Evolutionary conservation across 2,113 vertebrate genomes (phyloP).

Genomic region (Benitochromis conjunctus): DNA sequence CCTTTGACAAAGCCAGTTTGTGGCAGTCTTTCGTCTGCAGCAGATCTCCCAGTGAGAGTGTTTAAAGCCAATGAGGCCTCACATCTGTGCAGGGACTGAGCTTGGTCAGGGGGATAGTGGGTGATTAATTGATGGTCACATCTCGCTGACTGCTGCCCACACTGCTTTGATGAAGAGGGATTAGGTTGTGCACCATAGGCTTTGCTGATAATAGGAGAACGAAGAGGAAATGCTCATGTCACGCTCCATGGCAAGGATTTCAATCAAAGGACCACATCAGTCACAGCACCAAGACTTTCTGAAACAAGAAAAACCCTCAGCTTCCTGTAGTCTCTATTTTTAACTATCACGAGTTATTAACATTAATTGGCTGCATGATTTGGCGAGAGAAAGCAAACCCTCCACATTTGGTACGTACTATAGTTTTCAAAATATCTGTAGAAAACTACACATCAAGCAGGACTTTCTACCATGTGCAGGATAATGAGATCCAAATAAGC

Average conservation of each 20-base stretch:
- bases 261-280: conserved; percentile 66
- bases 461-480: neutral
- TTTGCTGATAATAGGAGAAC: conserved; percentile 74
- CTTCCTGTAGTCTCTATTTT: conserved; percentile 3
- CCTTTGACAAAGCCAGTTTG: conserved; percentile 56
- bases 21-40: conserved; percentile 46
- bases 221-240: conserved; percentile 70
- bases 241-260: conserved; percentile 69
- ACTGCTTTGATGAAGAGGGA: conserved; percentile 80
- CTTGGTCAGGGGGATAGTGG: conserved; percentile 60
- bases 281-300: conserved; percentile 44
- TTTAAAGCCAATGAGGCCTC: conserved; percentile 66
- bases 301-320: conserved; percentile 33
- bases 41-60: conserved; percentile 63
- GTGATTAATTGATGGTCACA: conserved; percentile 79
- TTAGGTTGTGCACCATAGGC: conserved; percentile 73
- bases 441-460: neutral
- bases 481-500: neutral
- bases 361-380: conserved; percentile 5
- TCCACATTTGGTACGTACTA: neutral
- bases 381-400: neutral
- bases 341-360: neutral
- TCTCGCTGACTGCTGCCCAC: conserved; percentile 73
- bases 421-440: neutral
- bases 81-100: conserved; percentile 63